Percentiles rank a stretch among this genome's conserved stretches.
phyloP scores from a whole-genome alignment of 2,888 invertebrate genomes.

The Cynaeus angustus region DNA sequence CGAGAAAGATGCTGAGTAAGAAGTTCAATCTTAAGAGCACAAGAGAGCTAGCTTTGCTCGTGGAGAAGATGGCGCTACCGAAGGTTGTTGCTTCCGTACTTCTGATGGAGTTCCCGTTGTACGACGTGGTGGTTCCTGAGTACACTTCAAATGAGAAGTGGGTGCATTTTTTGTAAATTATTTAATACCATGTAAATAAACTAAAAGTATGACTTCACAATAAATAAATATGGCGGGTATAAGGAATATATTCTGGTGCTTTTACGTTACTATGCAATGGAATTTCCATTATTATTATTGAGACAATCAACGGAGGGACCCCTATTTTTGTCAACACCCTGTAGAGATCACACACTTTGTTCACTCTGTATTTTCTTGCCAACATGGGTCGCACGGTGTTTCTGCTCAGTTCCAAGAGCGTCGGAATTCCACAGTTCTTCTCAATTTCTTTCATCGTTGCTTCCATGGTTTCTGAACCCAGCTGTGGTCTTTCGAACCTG shows the following conservation, averaged over 20 bases:
- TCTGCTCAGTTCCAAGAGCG: constrained; percentile 2
- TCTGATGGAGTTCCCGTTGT: background rate
- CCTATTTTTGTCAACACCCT: background rate
- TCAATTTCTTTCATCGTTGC: background rate
- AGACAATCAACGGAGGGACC: background rate
- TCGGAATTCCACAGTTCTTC: background rate
- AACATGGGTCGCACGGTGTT: background rate
- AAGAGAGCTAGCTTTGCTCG: background rate
- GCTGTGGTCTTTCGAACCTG: background rate
- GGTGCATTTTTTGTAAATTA: too few species aligned
- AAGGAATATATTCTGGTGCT: background rate
- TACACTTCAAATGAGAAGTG: too few species aligned
- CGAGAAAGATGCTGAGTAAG: background rate
- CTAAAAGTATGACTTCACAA: too few species aligned
- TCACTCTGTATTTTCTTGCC: background rate
- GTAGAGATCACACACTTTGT: background rate
- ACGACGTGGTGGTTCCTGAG: too few species aligned
- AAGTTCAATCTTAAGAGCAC: background rate
- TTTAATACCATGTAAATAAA: background rate
- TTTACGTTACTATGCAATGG: background rate
- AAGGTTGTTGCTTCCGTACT: background rate
- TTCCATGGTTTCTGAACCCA: background rate
- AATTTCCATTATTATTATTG: constrained; percentile 1
- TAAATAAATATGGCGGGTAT: background rate
- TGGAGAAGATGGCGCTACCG: background rate